Percentiles rank a stretch among this genome's conserved stretches.
Conservation (phyloP, 2,113 vertebrate genomes). For the Probosciger aterrimus region DNA sequence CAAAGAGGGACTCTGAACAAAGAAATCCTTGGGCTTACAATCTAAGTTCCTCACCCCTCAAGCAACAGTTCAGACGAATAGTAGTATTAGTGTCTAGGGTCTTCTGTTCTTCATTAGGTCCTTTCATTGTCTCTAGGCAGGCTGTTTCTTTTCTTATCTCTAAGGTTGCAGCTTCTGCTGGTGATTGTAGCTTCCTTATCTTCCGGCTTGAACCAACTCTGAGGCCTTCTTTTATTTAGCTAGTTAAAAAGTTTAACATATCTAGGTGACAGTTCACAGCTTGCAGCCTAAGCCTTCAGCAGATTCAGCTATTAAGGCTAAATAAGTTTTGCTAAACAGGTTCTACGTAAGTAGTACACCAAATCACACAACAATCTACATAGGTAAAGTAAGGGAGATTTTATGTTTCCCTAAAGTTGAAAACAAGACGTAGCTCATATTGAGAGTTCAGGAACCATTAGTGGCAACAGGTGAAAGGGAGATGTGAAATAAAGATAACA, state of each 20-base stretch:
- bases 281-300: not conserved
- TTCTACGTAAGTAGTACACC: not conserved
- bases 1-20: not conserved
- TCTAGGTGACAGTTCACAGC: not conserved
- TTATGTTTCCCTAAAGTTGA: not conserved
- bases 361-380: not conserved
- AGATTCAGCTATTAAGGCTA: not conserved
- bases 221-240: not conserved
- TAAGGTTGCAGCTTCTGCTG: not conserved
- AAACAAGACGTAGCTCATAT: not conserved
- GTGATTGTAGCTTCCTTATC: not conserved
- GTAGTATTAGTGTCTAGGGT: not conserved
- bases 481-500: not conserved
- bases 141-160: not conserved
- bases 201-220: not conserved
- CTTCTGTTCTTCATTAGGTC: not conserved
- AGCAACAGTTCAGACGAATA: not conserved
- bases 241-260: not conserved
- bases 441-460: not conserved
- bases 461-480: not conserved
- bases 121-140: not conserved
- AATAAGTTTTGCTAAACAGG: not conserved
- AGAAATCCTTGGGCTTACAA: not conserved
- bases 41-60: not conserved
- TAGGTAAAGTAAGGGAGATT: not conserved